Evolutionary conservation across 2,888 invertebrate genomes (phyloP), one percentile per base, ranked within the genome.

Genomic region (Acronicta psi): DNA sequence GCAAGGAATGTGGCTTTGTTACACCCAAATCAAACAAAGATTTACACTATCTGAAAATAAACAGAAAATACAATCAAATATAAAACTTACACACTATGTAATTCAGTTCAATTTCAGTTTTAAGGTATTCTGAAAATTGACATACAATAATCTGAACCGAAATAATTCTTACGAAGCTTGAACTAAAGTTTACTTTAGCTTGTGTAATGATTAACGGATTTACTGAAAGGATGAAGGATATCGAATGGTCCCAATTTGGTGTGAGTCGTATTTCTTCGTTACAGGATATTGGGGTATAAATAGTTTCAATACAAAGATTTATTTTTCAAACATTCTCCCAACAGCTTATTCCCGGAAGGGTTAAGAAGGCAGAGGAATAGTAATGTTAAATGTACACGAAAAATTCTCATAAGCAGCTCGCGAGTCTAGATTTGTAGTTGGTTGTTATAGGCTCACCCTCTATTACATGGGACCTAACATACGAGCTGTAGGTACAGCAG

Each of bases 201-300:
- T 55, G 50, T 20, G 8, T 17, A 1, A 44, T 64, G 31, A n/a
- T 44, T 61, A 51, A 46, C 23, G 36, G 36, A 13, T 58, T 58
- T 63, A 37, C 11, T n/a, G 61, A 43, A 47, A 56, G 55, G 57
- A 62, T 59, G 49, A 16, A 72, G 54, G 55, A 60, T 59, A 53
- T 45, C 43, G 52, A 59, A 62, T 34, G 41, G 42, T 52, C 31
- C 57, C 52, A 58, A 72, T 57, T 69, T 59, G 57, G 67, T 50
- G 59, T 59, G 47, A 56, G 56, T 52, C 46, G 64, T 74, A 42
- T 47, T 61, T 61, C 42, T 70, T 69, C 38, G 17, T 58, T 63
- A 45, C 36, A 54, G 46, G 55, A 44, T 55, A 49, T 62, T 54
- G 50, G 65, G 11, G 8, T 58, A 51, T 61, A 59, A 57, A 64